Conservation (phyloP, 2,888 invertebrate species). For the Phragmatobia fuliginosa region DNA sequence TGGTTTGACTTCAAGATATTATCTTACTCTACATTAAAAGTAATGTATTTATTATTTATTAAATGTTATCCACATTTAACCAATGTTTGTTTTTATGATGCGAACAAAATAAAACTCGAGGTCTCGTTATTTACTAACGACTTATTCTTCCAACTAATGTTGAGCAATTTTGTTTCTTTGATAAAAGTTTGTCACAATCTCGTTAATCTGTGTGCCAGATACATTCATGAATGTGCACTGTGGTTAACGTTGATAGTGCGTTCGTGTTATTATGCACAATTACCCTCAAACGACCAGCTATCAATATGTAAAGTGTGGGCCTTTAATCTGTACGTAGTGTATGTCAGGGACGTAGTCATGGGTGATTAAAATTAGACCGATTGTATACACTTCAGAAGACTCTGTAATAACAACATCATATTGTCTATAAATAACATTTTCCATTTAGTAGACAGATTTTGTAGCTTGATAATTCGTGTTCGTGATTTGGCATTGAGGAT, state of each 20-base stretch:
- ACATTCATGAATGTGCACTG: slow-evolving; percentile 39
- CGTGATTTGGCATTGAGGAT: background rate
- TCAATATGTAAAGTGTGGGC: slow-evolving; percentile 6
- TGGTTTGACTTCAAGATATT: slow-evolving; percentile 22
- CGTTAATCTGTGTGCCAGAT: slow-evolving; percentile 50
- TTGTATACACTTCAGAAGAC: background rate
- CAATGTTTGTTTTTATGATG: slow-evolving; percentile 23
- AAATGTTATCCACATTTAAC: slow-evolving; percentile 31
- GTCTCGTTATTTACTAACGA: slow-evolving; percentile 13
- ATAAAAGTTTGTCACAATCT: slow-evolving; percentile 43
- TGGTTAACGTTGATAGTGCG: slow-evolving; percentile 43
- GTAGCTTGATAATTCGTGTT: background rate
- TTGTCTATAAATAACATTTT: background rate
- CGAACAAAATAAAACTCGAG: slow-evolving; percentile 1
- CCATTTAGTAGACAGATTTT: background rate
- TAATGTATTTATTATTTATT: slow-evolving; percentile 20
- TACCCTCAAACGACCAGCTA: slow-evolving; percentile 26
- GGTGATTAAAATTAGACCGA: slow-evolving; percentile 2
- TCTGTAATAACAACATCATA: background rate
- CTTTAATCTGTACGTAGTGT: slow-evolving; percentile 21
- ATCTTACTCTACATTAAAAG: slow-evolving; percentile 30
- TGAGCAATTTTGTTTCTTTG: slow-evolving; percentile 16
- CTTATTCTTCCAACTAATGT: slow-evolving; percentile 19
- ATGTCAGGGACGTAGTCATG: background rate
- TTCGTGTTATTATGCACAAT: slow-evolving; percentile 37